Conservation (phyloP, 2,797 vertebrate genomes). For the Oreochromis mossambicus region DNA sequence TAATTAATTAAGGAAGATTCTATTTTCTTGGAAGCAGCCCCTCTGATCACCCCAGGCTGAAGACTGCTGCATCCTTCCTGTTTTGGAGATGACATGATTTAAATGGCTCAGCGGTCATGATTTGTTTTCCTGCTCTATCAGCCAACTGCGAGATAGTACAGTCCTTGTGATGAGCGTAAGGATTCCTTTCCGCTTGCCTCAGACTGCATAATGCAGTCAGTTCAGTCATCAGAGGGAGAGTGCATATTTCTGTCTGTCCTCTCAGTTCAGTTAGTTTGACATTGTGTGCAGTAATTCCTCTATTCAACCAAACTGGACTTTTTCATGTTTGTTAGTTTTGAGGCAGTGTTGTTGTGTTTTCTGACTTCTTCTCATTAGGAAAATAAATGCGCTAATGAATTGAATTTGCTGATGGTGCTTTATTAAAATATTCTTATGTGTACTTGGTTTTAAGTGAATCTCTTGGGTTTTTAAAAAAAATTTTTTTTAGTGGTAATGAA, state of each 20-base stretch:
- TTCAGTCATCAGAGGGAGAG: constrained; percentile 46
- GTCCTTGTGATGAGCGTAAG: constrained; percentile 63
- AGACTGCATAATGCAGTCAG: constrained; percentile 65
- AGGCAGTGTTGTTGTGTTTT: neutral
- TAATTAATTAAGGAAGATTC: neutral
- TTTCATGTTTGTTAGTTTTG: constrained; percentile 9
- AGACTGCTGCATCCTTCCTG: constrained; percentile 30
- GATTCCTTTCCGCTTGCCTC: constrained; percentile 73
- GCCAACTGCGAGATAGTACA: constrained; percentile 49
- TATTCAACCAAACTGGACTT: neutral
- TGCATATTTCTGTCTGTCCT: constrained; percentile 12
- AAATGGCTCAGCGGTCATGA: constrained; percentile 43
- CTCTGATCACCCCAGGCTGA: neutral
- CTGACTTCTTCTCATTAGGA: neutral
- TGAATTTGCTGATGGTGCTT: neutral
- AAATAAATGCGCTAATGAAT: constrained; percentile 7
- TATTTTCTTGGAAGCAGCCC: neutral
- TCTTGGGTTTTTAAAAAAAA: neutral
- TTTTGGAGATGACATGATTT: constrained; percentile 45
- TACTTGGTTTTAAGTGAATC: neutral
- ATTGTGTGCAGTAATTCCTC: constrained; percentile 23
- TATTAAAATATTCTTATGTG: neutral
- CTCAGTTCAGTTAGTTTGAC: constrained; percentile 32
- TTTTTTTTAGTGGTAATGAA: neutral
- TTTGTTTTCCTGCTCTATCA: constrained; percentile 28